Percentiles rank a stretch among this genome's conserved stretches.
These are phyloP conservation scores for Acrossocheilus wenchowensis DNA, from an alignment of 2,797 vertebrate species.

Conservation along the genomic window DNA sequence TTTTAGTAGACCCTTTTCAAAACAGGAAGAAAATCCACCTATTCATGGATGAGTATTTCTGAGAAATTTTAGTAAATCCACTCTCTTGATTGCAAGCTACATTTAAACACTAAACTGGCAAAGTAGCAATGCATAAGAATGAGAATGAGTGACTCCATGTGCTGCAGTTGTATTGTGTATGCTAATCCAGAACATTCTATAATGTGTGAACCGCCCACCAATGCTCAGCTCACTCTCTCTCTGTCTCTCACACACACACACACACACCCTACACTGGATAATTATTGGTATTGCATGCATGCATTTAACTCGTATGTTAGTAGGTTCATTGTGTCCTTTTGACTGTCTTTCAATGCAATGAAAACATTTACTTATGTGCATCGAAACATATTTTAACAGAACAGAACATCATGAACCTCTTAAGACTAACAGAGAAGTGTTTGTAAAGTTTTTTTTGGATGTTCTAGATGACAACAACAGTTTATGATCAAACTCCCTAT, in stretches of 20 bases:
- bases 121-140: not conserved
- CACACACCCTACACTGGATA: not conserved
- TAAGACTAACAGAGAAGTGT: not conserved
- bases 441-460: not conserved
- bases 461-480: not conserved
- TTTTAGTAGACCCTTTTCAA: not conserved
- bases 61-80: not conserved
- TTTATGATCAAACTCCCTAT: not conserved
- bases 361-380: not conserved
- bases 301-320: not conserved
- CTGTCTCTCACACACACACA: not conserved
- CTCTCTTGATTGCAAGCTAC: not conserved
- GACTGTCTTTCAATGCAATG: not conserved
- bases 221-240: not conserved
- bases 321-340: not conserved
- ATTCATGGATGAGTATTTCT: not conserved
- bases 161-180: not conserved
- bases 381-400: not conserved
- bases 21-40: not conserved
- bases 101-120: not conserved
- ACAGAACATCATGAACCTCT: not conserved
- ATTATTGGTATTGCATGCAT: not conserved
- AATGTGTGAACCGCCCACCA: slow-evolving; percentile 3
- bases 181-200: slow-evolving; percentile 17
- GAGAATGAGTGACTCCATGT: not conserved